Percentiles rank a stretch among this genome's conserved stretches.
Conservation (phyloP, 2,797 vertebrate genomes). For the Molossus alvarezi region DNA sequence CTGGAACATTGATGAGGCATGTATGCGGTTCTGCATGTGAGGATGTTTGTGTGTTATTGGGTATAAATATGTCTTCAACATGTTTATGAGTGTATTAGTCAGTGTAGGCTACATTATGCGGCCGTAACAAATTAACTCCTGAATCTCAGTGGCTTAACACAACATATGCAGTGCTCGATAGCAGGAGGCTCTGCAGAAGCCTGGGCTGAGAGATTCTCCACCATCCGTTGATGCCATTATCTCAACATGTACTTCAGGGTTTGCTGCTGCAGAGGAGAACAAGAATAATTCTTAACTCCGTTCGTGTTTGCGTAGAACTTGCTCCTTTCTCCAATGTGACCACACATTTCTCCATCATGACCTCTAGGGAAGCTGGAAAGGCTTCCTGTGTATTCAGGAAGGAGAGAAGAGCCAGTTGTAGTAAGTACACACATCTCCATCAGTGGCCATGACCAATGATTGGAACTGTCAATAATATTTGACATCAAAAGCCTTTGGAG, state of each 20-base stretch:
- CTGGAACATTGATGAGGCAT: not conserved
- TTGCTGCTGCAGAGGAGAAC: not conserved
- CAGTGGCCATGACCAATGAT: not conserved
- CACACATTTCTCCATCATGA: not conserved
- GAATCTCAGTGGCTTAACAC: not conserved
- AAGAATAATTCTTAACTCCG: not conserved
- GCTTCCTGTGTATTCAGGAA: not conserved
- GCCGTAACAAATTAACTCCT: not conserved
- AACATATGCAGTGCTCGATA: not conserved
- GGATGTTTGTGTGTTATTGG: not conserved
- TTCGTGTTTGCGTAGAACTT: not conserved
- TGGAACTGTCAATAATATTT: not conserved
- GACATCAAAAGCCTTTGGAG: not conserved
- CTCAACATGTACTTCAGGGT: not conserved
- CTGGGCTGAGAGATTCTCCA: not conserved
- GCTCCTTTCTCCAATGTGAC: not conserved
- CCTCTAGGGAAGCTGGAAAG: not conserved
- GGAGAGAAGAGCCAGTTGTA: not conserved
- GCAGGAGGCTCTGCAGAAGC: not conserved
- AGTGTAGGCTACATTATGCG: not conserved
- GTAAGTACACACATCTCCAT: not conserved
- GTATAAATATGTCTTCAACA: not conserved
- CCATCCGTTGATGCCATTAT: not conserved
- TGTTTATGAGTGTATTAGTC: not conserved
- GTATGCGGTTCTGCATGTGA: not conserved